Evolutionary conservation across 2,888 invertebrate species (phyloP).

Genomic region (Dione juno): DNA sequence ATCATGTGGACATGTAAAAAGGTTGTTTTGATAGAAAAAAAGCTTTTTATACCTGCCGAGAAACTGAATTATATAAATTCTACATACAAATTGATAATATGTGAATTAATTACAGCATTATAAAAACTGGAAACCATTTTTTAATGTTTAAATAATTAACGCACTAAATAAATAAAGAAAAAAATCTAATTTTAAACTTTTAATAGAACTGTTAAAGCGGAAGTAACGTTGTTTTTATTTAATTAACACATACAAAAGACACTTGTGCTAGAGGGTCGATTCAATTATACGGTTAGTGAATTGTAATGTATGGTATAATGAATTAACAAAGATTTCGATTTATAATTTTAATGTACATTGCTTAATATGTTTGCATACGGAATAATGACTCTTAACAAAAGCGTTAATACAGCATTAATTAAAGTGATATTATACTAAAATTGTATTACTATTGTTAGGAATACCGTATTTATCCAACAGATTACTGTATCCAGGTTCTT

Average conservation of each 20-base stretch:
- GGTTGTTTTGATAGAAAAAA: too few species aligned
- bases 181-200: constrained; percentile 10
- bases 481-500: constrained; percentile 17
- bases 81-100: not conserved
- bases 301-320: constrained; percentile 38
- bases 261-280: constrained; percentile 48
- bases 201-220: constrained; percentile 21
- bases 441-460: constrained; percentile 12
- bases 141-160: not conserved
- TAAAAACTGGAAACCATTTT: not conserved
- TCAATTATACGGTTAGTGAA: constrained; percentile 63
- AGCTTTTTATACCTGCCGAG: too few species aligned
- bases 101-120: not conserved
- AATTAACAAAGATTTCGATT: constrained; percentile 35
- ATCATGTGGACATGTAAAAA: too few species aligned
- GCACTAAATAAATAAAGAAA: constrained; percentile 20
- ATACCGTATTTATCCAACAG: constrained; percentile 2
- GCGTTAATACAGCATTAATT: not conserved
- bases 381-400: constrained; percentile 6
- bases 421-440: not conserved
- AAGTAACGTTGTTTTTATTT: constrained; percentile 30
- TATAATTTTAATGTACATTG: constrained; percentile 38
- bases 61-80: too few species aligned
- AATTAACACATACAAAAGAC: constrained; percentile 38
- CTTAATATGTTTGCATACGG: constrained; percentile 20